Percentiles rank a stretch among this genome's conserved stretches.
phyloP scores from a whole-genome alignment of 1,140 invertebrate genomes.

The Hestina assimilis region DNA sequence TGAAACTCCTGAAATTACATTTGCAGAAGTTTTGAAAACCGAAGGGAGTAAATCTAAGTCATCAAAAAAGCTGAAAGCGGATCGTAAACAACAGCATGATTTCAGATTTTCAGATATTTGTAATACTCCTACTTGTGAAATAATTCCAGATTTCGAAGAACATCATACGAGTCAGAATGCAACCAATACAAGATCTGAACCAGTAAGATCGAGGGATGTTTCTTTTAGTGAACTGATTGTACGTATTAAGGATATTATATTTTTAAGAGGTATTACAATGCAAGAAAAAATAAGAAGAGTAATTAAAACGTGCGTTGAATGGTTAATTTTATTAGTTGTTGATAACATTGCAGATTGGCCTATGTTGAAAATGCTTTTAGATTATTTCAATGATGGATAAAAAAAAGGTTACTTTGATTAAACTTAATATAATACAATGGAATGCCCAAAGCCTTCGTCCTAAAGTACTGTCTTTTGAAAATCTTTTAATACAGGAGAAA shows the following conservation, averaged over 20 bases:
- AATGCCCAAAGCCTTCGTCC: constrained; percentile 17
- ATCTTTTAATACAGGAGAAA: constrained; percentile 14
- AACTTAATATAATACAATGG: constrained; percentile 19
- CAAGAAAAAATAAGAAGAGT: not conserved
- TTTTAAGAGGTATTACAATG: not conserved
- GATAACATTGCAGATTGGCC: not conserved
- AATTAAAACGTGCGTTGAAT: not conserved
- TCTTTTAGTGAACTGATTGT: not conserved
- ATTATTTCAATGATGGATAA: not conserved
- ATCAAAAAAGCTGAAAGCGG: no score
- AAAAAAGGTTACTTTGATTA: not conserved
- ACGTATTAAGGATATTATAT: not conserved
- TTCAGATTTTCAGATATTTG: no score
- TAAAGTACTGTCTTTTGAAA: constrained; percentile 7
- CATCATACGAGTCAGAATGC: not conserved
- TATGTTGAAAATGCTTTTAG: not conserved
- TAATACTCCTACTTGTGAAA: no score
- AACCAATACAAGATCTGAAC: no score
- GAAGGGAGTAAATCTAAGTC: not conserved
- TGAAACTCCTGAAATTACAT: not conserved
- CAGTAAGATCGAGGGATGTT: not conserved
- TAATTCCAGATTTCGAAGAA: no score
- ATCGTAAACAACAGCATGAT: no score
- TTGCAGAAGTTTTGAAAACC: not conserved
- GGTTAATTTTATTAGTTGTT: not conserved